Conservation (phyloP, 2,113 vertebrate genomes). For the Elanoides forficatus region DNA sequence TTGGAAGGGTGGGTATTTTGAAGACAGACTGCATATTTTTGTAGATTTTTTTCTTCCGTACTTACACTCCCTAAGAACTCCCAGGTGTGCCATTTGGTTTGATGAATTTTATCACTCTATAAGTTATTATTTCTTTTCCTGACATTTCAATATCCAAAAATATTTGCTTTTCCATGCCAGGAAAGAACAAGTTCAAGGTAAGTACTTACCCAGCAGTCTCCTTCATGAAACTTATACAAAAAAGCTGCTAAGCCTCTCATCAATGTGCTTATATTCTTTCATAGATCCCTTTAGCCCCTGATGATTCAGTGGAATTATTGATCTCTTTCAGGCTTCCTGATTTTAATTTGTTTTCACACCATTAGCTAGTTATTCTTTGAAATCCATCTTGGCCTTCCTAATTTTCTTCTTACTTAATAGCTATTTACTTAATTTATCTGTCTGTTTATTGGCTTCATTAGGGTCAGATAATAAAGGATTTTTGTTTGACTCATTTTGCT, state of each 20-base stretch:
- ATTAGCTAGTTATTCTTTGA: neutral
- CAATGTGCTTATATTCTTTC: neutral
- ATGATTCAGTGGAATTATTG: slow-evolving; percentile 3
- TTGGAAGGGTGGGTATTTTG: neutral
- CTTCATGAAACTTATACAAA: neutral
- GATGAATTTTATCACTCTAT: neutral
- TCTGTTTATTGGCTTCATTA: neutral
- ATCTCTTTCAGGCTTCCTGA: neutral
- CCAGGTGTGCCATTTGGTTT: neutral
- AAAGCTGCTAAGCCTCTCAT: neutral
- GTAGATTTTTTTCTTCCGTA: neutral
- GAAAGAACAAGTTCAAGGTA: neutral
- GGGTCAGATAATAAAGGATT: neutral
- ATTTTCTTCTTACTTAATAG: slow-evolving; percentile 21
- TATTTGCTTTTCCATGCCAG: neutral
- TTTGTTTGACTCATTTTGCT: neutral
- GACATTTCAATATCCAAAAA: neutral
- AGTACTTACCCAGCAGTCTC: neutral
- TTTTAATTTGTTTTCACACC: slow-evolving; percentile 16
- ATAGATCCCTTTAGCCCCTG: neutral
- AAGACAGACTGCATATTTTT: neutral
- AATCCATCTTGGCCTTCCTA: neutral
- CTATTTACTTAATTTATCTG: neutral
- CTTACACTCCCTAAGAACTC: neutral
- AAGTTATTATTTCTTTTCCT: neutral